Evolutionary conservation across 2,888 invertebrate species (phyloP).

Genomic region (Torymus texanus): DNA sequence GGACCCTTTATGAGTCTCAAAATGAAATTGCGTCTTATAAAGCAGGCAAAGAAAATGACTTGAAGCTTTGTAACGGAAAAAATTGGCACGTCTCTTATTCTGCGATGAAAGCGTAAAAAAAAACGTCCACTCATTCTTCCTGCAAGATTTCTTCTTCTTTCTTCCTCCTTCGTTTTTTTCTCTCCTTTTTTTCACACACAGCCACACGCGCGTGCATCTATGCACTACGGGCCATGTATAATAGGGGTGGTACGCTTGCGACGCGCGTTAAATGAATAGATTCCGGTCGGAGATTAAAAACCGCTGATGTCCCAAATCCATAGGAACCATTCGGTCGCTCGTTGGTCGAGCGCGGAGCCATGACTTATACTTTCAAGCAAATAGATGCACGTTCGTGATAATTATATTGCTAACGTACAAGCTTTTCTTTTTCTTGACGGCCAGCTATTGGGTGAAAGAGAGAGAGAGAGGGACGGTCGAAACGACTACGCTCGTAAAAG

Average conservation of each 20-base stretch:
- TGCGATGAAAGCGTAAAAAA: too few relatives aligned
- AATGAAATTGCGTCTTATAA: too few relatives aligned
- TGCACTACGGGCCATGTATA: too few relatives aligned
- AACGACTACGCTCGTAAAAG: conserved; percentile 46
- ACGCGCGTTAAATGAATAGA: conserved; percentile 46
- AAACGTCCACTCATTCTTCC: not conserved
- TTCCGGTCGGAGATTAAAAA: conserved; percentile 40
- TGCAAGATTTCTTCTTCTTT: not conserved
- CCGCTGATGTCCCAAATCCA: conserved; percentile 26
- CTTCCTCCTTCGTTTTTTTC: not conserved
- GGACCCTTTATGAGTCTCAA: too few relatives aligned
- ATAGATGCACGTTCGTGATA: conserved; percentile 26
- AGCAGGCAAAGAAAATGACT: too few relatives aligned
- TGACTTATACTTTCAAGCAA: conserved; percentile 13
- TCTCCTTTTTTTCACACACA: too few relatives aligned
- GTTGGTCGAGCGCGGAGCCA: not conserved
- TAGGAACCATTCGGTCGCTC: not conserved
- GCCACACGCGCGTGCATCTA: too few relatives aligned
- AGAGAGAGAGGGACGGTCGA: not conserved
- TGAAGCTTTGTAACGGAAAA: too few relatives aligned
- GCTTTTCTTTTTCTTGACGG: conserved; percentile 9
- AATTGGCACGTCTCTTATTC: too few relatives aligned
- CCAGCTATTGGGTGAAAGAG: not conserved
- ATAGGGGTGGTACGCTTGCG: not conserved
- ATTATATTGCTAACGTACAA: conserved; percentile 37